Conservation (phyloP, 2,888 invertebrate genomes). For the Anthoptus insignis region DNA sequence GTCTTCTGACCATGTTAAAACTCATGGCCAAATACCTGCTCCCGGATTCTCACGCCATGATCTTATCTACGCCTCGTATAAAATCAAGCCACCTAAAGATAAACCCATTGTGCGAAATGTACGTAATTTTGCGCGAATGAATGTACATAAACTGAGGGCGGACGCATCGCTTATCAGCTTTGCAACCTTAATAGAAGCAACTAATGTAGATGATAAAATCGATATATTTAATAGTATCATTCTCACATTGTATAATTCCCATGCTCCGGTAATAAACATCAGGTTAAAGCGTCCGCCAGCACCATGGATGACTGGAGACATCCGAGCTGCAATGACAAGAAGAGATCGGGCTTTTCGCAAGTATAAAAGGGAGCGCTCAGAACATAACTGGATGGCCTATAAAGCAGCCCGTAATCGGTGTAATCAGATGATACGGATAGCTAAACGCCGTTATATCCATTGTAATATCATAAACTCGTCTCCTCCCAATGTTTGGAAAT, state of each 20-base stretch:
- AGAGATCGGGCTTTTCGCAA: neutral
- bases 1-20: neutral
- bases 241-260: neutral
- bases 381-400: neutral
- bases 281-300: neutral
- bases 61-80: neutral
- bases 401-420: slow-evolving; percentile 30
- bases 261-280: neutral
- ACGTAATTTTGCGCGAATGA: neutral
- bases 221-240: neutral
- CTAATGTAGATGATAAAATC: neutral
- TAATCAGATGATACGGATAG: slow-evolving; percentile 29
- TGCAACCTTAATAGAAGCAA: neutral
- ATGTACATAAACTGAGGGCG: neutral
- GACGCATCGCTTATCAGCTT: neutral
- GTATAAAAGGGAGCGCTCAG: neutral
- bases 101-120: neutral
- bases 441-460: slow-evolving; percentile 27
- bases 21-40: neutral
- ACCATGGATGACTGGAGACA: neutral
- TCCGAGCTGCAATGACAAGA: neutral
- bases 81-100: neutral
- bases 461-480: neutral
- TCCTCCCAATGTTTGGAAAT: neutral
- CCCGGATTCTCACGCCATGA: neutral